Evolutionary conservation across 2,888 invertebrate genomes (phyloP).

Genomic region (Agrypnus murinus): DNA sequence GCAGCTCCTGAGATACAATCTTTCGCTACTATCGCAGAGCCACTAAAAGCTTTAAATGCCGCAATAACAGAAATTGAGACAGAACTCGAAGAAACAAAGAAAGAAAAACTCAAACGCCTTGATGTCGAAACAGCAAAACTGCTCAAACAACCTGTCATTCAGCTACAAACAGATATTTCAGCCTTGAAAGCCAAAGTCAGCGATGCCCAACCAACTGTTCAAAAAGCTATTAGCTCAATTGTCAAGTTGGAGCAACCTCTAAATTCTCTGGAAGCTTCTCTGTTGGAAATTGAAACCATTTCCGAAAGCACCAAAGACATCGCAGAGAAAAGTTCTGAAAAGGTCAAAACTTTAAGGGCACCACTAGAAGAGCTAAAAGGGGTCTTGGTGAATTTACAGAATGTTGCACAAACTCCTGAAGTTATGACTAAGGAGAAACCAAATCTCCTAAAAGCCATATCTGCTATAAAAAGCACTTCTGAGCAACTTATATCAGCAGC

Average conservation of each 20-base stretch:
- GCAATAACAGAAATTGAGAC: neutral
- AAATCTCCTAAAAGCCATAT: neutral
- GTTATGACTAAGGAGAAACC: neutral
- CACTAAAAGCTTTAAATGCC: neutral
- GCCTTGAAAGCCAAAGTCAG: neutral
- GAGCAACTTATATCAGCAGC: conserved; percentile 12
- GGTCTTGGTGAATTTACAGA: neutral
- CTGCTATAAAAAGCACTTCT: neutral
- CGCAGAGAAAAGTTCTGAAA: neutral
- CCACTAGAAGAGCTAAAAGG: neutral
- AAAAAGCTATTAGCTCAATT: conserved; percentile 12
- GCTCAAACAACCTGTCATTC: conserved; percentile 20
- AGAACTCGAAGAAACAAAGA: no score
- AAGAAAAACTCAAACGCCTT: conserved; percentile 10
- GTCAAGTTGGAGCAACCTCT: conserved; percentile 21
- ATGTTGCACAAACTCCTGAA: neutral
- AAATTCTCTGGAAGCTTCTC: conserved; percentile 1
- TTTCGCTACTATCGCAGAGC: no score
- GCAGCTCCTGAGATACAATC: neutral
- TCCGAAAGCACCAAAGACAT: neutral
- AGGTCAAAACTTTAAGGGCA: neutral
- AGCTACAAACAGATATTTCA: neutral
- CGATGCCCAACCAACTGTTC: neutral
- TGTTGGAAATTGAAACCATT: conserved; percentile 10
- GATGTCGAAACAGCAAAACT: conserved; percentile 21